A percentile compares a stretch with the other conserved stretches of the same genome.
Conservation (phyloP, 2,797 vertebrate genomes). For the Sebastes miniatus region DNA sequence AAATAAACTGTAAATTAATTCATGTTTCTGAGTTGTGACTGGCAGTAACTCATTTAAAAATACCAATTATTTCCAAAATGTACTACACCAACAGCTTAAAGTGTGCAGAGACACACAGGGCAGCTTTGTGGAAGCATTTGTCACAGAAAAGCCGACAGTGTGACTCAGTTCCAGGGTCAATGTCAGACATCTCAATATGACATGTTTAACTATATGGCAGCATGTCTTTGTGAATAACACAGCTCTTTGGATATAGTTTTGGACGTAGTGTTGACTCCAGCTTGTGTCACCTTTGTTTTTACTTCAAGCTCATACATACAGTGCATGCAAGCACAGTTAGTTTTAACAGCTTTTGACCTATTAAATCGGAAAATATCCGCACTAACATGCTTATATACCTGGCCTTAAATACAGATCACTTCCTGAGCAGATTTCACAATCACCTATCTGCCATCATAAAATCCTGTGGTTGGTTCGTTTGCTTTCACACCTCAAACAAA, state of each 20-base stretch:
- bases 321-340: too few relatives aligned
- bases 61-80: neutral
- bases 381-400: too few relatives aligned
- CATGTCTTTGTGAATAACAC: neutral
- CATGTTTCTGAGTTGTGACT: neutral
- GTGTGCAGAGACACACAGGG: neutral
- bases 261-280: too few relatives aligned
- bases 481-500: too few relatives aligned
- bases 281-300: too few relatives aligned
- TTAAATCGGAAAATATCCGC: too few relatives aligned
- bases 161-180: neutral
- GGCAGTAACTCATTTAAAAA: neutral
- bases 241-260: neutral
- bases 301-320: too few relatives aligned
- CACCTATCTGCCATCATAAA: too few relatives aligned
- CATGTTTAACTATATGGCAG: neutral
- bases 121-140: neutral
- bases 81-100: neutral
- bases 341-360: too few relatives aligned
- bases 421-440: too few relatives aligned
- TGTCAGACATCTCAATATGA: neutral
- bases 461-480: too few relatives aligned
- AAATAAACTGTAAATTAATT: neutral
- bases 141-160: neutral
- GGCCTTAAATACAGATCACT: accelerated